phyloP scores from a whole-genome alignment of 2,888 invertebrate genomes.

The Chironomus riparius region DNA sequence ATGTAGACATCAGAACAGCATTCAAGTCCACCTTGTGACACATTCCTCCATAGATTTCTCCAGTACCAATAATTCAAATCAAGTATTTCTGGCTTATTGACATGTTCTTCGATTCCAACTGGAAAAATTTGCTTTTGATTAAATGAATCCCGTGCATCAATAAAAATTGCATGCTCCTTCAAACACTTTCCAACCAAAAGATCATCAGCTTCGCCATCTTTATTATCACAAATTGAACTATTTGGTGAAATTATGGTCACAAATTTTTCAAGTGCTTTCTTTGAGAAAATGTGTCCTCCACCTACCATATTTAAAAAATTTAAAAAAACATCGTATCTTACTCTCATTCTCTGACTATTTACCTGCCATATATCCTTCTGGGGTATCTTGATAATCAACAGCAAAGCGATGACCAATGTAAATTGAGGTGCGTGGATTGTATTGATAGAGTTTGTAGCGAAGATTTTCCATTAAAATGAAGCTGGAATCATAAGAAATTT shows the following conservation, averaged over 20 bases:
- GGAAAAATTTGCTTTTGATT: background rate
- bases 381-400: background rate
- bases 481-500: too few species aligned
- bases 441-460: background rate
- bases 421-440: background rate
- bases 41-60: background rate
- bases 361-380: background rate
- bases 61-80: background rate
- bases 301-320: too few species aligned
- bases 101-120: background rate
- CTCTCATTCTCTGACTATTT: too few species aligned
- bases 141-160: background rate
- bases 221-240: background rate
- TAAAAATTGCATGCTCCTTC: background rate
- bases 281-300: background rate
- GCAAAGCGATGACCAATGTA: background rate
- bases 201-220: background rate
- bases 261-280: background rate
- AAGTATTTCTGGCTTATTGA: background rate
- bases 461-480: background rate
- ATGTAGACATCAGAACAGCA: background rate
- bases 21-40: background rate
- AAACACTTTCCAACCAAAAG: background rate
- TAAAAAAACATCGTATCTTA: too few species aligned
- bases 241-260: background rate